Conservation (phyloP, 2,888 invertebrate species). For the Pyrgus malvae region DNA sequence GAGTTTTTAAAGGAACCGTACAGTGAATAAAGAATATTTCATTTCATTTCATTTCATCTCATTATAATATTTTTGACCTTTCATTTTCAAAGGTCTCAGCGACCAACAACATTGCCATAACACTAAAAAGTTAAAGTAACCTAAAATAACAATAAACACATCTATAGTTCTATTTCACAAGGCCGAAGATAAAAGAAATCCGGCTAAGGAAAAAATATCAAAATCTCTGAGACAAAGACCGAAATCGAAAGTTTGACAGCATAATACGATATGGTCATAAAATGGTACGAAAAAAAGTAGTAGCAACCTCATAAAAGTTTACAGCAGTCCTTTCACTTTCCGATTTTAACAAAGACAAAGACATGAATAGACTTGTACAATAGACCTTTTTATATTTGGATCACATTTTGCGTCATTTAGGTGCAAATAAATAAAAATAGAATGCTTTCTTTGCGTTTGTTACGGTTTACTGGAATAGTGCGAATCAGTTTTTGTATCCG, state of each 20-base stretch:
- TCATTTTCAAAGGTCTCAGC: too few relatives aligned
- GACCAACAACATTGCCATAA: not conserved
- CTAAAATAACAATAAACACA: not conserved
- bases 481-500: too few relatives aligned
- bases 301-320: constrained; percentile 43
- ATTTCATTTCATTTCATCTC: too few relatives aligned
- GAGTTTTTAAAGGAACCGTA: too few relatives aligned
- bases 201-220: constrained; percentile 3
- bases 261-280: constrained; percentile 40
- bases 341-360: constrained; percentile 31
- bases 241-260: constrained; percentile 42
- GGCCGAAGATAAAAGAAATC: constrained; percentile 6
- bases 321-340: constrained; percentile 53
- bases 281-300: constrained; percentile 46
- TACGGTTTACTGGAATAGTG: too few relatives aligned
- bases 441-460: too few relatives aligned
- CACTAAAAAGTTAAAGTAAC: not conserved
- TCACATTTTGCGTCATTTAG: not conserved
- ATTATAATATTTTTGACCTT: too few relatives aligned
- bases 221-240: constrained; percentile 32
- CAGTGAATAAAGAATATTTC: too few relatives aligned
- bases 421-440: too few relatives aligned
- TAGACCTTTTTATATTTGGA: not conserved
- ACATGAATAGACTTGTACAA: not conserved
- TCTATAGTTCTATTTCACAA: constrained; percentile 1